Evolutionary conservation across 2,888 invertebrate species (phyloP).

Genomic region (Heteromurus nitidus): DNA sequence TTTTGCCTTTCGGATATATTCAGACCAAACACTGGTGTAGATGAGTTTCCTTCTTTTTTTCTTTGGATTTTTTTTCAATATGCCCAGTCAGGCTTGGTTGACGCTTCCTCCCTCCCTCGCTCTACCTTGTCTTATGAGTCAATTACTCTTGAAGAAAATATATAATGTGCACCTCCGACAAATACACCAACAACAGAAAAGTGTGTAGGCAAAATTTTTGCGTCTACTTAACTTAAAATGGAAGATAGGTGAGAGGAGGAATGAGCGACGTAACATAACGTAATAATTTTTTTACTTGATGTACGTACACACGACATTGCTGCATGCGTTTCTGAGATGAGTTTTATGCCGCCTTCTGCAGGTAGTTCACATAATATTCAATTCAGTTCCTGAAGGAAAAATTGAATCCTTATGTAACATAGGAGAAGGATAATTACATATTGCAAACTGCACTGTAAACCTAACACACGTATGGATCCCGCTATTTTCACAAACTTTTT

Average conservation of each 20-base stretch:
- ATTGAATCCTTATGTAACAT: no score
- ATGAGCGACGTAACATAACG: neutral
- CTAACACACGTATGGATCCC: constrained; percentile 1
- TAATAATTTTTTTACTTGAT: neutral
- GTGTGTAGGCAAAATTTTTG: neutral
- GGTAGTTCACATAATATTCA: constrained; percentile 2
- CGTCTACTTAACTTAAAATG: neutral
- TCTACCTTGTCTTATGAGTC: neutral
- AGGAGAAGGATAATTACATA: constrained; percentile 17
- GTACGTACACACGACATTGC: neutral
- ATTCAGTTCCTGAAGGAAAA: no score
- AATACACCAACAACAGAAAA: neutral
- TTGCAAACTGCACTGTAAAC: neutral
- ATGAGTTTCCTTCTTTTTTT: no score
- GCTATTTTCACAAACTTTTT: constrained; percentile 15
- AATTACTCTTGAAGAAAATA: neutral
- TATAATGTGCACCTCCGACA: neutral
- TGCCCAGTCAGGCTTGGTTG: constrained; percentile 18
- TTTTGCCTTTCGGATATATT: constrained; percentile 20
- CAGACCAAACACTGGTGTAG: neutral
- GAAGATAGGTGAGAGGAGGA: neutral
- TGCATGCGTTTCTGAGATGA: constrained; percentile 13
- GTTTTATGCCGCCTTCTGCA: constrained; percentile 8
- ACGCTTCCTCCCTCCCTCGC: constrained; percentile 10
- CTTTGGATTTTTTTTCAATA: constrained; percentile 8